Percentiles rank a stretch among this genome's conserved stretches.
Evolutionary conservation across 2,113 vertebrate species (phyloP).

Genomic region (Mustela lutreola): DNA sequence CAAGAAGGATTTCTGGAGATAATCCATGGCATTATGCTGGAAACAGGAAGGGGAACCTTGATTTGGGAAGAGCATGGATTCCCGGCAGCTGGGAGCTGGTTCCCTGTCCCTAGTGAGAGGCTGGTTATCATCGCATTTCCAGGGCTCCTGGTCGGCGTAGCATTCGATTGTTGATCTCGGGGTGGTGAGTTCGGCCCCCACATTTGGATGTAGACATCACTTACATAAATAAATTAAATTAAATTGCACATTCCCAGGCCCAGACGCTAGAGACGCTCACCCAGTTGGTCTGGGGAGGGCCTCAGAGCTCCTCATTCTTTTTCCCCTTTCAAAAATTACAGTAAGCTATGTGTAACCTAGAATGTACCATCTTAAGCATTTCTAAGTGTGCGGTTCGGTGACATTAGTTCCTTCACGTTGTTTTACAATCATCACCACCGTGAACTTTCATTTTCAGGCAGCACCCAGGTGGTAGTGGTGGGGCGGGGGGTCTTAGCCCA

Average conservation of each 20-base stretch:
- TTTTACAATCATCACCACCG: fast-evolving
- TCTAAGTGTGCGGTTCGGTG: background rate
- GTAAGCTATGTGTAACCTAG: background rate
- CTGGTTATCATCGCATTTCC: background rate
- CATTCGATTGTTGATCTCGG: background rate
- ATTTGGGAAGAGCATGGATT: background rate
- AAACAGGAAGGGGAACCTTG: background rate
- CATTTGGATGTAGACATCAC: background rate
- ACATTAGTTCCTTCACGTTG: fast-evolving
- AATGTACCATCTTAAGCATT: background rate
- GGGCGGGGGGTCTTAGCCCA: background rate
- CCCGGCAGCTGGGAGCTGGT: background rate
- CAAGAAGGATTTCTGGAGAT: background rate
- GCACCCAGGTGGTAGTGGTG: background rate
- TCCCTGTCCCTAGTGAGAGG: background rate
- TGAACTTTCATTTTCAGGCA: background rate
- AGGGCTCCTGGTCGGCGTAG: background rate
- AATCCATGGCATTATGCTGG: background rate
- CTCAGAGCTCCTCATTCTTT: background rate
- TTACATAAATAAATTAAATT: background rate
- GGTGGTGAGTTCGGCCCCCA: background rate
- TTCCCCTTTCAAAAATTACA: background rate
- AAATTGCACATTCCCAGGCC: background rate
- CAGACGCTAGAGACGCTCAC: background rate
- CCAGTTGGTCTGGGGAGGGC: background rate